Evolutionary conservation across 1,140 invertebrate genomes (phyloP).

Genomic region (Contarinia nasturtii): DNA sequence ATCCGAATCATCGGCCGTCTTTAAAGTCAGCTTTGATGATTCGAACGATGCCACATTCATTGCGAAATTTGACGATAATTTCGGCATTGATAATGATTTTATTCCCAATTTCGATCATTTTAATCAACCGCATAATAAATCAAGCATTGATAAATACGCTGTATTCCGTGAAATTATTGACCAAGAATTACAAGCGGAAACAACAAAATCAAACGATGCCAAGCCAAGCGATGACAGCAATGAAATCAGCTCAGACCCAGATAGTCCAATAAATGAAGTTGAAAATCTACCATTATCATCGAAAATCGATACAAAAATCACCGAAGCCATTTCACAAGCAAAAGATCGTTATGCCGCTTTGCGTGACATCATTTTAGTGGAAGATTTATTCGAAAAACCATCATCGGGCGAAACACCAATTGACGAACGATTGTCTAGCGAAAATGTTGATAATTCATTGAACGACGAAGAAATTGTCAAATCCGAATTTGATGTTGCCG

Average conservation of each 20-base stretch:
- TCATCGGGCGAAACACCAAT: conserved; percentile 24
- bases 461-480: conserved; percentile 30
- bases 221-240: conserved; percentile 12
- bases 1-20: conserved; percentile 16
- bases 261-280: conserved; percentile 1
- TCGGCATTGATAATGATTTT: conserved; percentile 25
- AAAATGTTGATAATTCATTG: conserved; percentile 27
- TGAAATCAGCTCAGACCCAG: conserved; percentile 7
- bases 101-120: conserved; percentile 42
- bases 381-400: conserved; percentile 31
- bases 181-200: conserved; percentile 38
- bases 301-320: conserved; percentile 25
- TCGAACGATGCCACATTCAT: conserved; percentile 19
- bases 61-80: conserved; percentile 37
- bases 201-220: conserved; percentile 23
- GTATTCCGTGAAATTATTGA: conserved; percentile 66
- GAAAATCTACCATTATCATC: conserved; percentile 4
- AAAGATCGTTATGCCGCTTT: conserved; percentile 50
- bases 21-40: conserved; percentile 35
- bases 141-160: conserved; percentile 54
- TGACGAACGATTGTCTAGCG: conserved; percentile 25
- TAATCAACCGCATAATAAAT: conserved; percentile 20
- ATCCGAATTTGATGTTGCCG: conserved; percentile 24
- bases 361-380: conserved; percentile 43
- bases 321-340: conserved; percentile 22